Percentiles rank a stretch among this genome's conserved stretches.
These are phyloP conservation scores for Gallinago solitaria DNA, from an alignment of 2,797 vertebrate genomes.

Conservation along the genomic window DNA sequence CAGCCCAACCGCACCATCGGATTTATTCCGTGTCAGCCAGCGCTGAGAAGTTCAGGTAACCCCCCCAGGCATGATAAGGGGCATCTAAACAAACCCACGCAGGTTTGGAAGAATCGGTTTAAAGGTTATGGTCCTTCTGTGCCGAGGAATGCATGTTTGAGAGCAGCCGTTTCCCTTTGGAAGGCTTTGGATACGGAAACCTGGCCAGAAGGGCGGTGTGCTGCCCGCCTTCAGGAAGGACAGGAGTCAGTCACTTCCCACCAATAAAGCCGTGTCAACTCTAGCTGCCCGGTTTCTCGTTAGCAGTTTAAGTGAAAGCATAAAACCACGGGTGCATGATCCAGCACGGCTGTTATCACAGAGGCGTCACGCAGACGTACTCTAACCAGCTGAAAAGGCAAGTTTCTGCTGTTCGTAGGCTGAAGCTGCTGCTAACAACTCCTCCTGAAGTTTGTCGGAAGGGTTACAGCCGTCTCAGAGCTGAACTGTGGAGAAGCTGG, in stretches of 20 bases:
- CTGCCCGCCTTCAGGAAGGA: accelerated
- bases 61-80: not conserved
- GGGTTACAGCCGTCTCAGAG: not conserved
- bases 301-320: not conserved
- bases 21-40: not conserved
- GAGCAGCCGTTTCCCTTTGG: not conserved
- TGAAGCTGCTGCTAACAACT: not conserved
- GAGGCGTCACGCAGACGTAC: accelerated
- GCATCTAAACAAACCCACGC: not conserved
- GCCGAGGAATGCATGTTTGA: accelerated
- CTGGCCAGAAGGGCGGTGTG: not conserved
- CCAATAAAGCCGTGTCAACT: accelerated
- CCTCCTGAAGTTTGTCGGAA: not conserved
- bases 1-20: not conserved
- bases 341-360: accelerated
- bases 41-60: not conserved
- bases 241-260: accelerated
- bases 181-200: not conserved
- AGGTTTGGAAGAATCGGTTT: not conserved
- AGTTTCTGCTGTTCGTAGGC: not conserved
- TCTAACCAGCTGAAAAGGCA: accelerated
- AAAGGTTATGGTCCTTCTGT: not conserved
- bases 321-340: accelerated
- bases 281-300: not conserved
- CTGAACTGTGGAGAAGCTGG: not conserved